Evolutionary conservation across 2,888 invertebrate species (phyloP), one percentile per base, ranked within the genome.

Genomic region (Nasonia oneida): DNA sequence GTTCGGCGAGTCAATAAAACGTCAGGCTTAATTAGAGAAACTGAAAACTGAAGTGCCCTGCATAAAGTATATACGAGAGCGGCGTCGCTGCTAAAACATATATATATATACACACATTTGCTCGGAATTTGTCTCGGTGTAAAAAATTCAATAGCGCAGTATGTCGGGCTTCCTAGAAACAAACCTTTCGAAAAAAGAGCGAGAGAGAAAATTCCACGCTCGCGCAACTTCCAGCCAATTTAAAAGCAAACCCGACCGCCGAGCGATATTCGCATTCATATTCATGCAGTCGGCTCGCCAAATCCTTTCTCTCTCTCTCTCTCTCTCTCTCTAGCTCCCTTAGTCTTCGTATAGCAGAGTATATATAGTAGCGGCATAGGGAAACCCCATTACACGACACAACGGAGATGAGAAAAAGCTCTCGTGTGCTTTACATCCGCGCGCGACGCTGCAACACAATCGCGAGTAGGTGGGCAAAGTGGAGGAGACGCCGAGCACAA

Each of bases 401-500:
- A 29, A 14, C 67, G 33, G 67, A 67, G 67, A 67, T 67, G 67
- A 67, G 67, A 67, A 67, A 67, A 67, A 67, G 67, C 67, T 67
- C 67, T 67, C 67, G 33, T 15, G 33, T 15, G 29, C 29, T 64
- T 29, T 78, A 64, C 64, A 39, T 39, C 23, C 29, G 8, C 29
- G 14, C 1, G 1, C 15, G 53, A 8, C 18, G 37, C 47, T n/a
- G 15, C 39, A 53, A 23, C n/a, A 47, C 18, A 15, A 57, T 70
- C 33, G 77, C 76, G 53, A 29, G 47, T 39, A 18, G 15, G 15
- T 8, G 37, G 23, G 75, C 77, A 71, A 77, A 78, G 73, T 61
- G 77, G 61, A 78, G 78, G 84, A 88, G 86, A 87, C 86, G 84
- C 88, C 84, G 87, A 89, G 90, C 89, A 89, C 88, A 91, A 91